phyloP scores from a whole-genome alignment of 2,797 vertebrate genomes.

The Stomatorhinus walkeri region DNA sequence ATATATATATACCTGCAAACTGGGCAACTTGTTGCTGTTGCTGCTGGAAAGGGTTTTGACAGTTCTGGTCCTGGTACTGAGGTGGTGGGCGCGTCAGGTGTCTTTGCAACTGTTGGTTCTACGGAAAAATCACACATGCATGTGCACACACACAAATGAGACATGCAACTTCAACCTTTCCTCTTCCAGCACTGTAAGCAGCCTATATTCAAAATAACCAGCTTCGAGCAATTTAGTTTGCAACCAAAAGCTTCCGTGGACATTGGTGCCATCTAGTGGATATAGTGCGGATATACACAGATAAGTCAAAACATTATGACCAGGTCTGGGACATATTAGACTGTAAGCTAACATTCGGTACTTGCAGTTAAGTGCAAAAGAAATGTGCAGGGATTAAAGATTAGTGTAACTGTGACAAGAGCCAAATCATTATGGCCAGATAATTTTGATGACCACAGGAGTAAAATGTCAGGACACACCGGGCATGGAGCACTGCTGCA shows the following conservation, averaged over 20 bases:
- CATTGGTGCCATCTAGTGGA: conserved; percentile 9
- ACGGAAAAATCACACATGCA: background rate
- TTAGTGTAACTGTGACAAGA: background rate
- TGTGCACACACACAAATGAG: background rate
- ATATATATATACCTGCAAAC: conserved; percentile 70
- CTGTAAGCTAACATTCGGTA: background rate
- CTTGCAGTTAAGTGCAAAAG: background rate
- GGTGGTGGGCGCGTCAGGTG: conserved; percentile 89
- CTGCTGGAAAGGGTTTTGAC: conserved; percentile 79
- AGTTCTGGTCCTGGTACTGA: conserved; percentile 89
- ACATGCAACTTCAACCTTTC: background rate
- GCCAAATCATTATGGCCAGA: background rate
- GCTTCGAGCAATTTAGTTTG: background rate
- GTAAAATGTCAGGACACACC: background rate
- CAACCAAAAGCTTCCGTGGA: background rate
- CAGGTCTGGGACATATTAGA: background rate
- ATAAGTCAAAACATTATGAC: background rate
- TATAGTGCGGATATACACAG: conserved; percentile 35
- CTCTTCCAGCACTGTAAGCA: background rate
- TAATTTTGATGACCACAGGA: background rate
- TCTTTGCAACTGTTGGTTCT: conserved; percentile 91
- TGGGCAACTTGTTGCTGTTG: conserved; percentile 69
- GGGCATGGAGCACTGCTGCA: background rate
- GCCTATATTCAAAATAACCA: background rate
- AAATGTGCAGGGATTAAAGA: background rate